Conservation (phyloP, 2,113 vertebrate genomes). For the Hucho hucho region DNA sequence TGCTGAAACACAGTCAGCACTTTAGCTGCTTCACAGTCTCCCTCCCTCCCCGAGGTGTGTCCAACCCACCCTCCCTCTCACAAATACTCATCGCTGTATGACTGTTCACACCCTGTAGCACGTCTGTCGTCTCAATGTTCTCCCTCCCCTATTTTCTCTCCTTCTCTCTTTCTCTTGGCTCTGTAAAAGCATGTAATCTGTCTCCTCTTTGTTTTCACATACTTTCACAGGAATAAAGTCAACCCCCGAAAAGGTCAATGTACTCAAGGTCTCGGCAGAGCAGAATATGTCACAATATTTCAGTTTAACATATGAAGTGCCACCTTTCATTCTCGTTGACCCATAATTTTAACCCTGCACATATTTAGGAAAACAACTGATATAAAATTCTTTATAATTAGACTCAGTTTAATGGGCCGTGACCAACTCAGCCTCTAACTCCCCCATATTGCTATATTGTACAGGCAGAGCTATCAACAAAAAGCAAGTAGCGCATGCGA, state of each 20-base stretch:
- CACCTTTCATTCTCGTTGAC: not conserved
- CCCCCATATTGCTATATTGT: not conserved
- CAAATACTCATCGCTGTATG: not conserved
- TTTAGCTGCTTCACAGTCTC: constrained; percentile 3
- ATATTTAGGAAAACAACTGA: not conserved
- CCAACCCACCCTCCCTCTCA: not conserved
- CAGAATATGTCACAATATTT: constrained; percentile 5
- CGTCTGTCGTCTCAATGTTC: constrained; percentile 11
- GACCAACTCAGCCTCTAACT: not conserved
- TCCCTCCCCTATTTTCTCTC: constrained; percentile 6
- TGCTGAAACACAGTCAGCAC: constrained; percentile 9
- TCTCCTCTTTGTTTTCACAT: not conserved
- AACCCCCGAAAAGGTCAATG: not conserved
- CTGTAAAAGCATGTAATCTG: not conserved
- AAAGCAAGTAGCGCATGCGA: not conserved
- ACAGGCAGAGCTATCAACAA: not conserved
- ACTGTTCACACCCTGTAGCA: not conserved
- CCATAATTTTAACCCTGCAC: not conserved
- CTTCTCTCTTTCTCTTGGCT: constrained; percentile 18
- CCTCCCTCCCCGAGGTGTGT: not conserved
- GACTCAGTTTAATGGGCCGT: not conserved
- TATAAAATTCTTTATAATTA: not conserved
- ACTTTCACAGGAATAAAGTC: not conserved
- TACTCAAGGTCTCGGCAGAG: not conserved
- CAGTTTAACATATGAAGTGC: not conserved